A percentile compares a stretch with the other conserved stretches of the same genome.
Evolutionary conservation across 1,140 invertebrate species (phyloP).

Genomic region (Proctacanthus coquilletti): DNA sequence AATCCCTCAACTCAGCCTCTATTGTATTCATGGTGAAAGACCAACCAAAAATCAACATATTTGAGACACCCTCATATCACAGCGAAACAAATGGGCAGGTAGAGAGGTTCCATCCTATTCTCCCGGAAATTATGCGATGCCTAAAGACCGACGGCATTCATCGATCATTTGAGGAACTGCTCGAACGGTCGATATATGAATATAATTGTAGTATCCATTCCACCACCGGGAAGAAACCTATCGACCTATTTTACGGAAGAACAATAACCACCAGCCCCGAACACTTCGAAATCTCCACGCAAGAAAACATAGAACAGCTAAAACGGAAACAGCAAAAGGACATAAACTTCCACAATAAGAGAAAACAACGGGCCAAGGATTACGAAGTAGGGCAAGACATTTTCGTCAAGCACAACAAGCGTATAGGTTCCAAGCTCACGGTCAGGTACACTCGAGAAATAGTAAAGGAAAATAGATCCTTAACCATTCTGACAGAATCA

Average conservation of each 20-base stretch:
- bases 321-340: constrained; percentile 5
- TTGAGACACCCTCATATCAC: constrained; percentile 5
- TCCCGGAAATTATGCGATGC: background rate
- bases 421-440: constrained; percentile 5
- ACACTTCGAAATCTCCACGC: background rate
- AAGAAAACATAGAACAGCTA: background rate
- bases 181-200: constrained; percentile 4
- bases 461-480: background rate
- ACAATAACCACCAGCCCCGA: background rate
- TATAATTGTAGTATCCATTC: constrained; percentile 6
- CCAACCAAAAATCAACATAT: constrained; percentile 4
- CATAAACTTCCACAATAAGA: constrained; percentile 5
- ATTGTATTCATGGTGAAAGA: constrained; percentile 6
- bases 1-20: constrained; percentile 2
- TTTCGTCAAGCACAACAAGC: constrained; percentile 4
- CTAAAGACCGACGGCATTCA: background rate
- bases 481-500: background rate
- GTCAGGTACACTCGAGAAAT: constrained; percentile 6
- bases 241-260: constrained; percentile 3
- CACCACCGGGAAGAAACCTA: background rate
- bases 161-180: constrained; percentile 3
- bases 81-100: constrained; percentile 7
- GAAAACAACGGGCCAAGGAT: background rate
- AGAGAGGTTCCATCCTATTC: constrained; percentile 1
- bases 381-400: constrained; percentile 4